Evolutionary conservation across 2,888 invertebrate species (phyloP), one percentile per base, ranked within the genome.

Genomic region (Hirtodrosophila histrioides): DNA sequence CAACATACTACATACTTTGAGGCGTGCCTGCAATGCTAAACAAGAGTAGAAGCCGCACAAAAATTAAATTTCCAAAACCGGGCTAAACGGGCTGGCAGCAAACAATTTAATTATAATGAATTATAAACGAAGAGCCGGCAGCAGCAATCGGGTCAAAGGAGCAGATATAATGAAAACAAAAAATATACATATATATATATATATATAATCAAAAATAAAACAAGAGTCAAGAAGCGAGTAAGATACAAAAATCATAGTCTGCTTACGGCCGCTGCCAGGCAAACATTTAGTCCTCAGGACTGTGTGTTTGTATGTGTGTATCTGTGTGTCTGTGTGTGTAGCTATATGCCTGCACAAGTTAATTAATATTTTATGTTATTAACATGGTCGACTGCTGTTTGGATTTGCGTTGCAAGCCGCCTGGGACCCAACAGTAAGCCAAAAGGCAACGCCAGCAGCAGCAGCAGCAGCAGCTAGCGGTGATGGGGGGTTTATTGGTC

Each of bases 61-160:
- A 80, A 74, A 75, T 80, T 70, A 61, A 82, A 85, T 72, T 75
- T 69, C 43, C 43, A 81, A 72, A 64, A 62, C 56, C 45, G 24
- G 45, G 37, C 69, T 31, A 49, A 63, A 57, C 78, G 46, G 40
- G 61, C 78, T 55, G 61, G 12, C 60, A 61, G 80, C 77, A 74
- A 78, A 80, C 80, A 80, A 85, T 82, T 80, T 87, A 80, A 86
- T 87, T 85, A 78, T 76, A 83, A 76, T 87, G 75, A 85, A 86
- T 86, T 85, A 87, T 82, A 77, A 78, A 85, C 69, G 80, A 80
- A 65, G 61, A 65, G 61, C 58, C 58, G 58, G 45, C 61, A 60
- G 69, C 64, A 60, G 62, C 50, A 63, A 69, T 69, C 66, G 72
- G 75, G 60, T 67, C 66, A 64, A 70, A 69, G 51, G 51, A 39